Evolutionary conservation across 2,797 vertebrate genomes (phyloP), one percentile per base, ranked within the genome.

Genomic region (Argya squamiceps): DNA sequence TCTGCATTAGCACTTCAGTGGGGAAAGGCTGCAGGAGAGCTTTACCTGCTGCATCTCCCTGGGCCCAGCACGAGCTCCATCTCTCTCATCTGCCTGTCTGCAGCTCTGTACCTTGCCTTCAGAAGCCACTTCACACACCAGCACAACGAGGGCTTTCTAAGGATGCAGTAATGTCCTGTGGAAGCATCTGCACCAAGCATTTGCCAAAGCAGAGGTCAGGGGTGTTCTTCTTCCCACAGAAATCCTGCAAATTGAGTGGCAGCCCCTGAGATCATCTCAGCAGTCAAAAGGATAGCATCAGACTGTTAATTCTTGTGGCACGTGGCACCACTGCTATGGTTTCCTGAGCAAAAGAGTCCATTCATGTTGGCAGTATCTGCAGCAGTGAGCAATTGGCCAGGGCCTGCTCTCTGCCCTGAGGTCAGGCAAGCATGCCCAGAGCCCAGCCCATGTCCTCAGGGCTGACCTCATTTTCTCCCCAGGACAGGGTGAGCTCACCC

Each of bases 251-350:
- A 87, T 32, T 15, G 39, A 79, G 55, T n/a, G 74, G 49, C 71
- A 75, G 75, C 52, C 56, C 36, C 81, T 13, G 67, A 85, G 56
- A 85, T 82, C 46, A 49, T 64, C 62, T 56, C 79, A 44, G 68
- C 41, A 32, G 34, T 19, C 1, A 0, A 19, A 75, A 56, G 4
- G 26, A 77, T 30, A 49, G 41, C 24, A 49, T 29, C 59, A 65
- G 49, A 16, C 74, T 34, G 24, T 11, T 34, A 43, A n/a, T 23
- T 52, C 50, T 13, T 7, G 21, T 2, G 10, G 62, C 13, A 20
- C 0, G 1, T 2, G 1, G 14, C 77, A 59, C 18, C 3, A 2
- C 36, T 1, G 2, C n/a, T 46, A 24, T 9, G 24, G n/a, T 26
- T 60, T 62, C 24, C 39, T 30, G 23, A 65, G 87, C n/a, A 70